Percentiles rank a stretch among this genome's conserved stretches.
phyloP scores from a whole-genome alignment of 2,888 invertebrate genomes.

The Leptarthrus brevirostris region DNA sequence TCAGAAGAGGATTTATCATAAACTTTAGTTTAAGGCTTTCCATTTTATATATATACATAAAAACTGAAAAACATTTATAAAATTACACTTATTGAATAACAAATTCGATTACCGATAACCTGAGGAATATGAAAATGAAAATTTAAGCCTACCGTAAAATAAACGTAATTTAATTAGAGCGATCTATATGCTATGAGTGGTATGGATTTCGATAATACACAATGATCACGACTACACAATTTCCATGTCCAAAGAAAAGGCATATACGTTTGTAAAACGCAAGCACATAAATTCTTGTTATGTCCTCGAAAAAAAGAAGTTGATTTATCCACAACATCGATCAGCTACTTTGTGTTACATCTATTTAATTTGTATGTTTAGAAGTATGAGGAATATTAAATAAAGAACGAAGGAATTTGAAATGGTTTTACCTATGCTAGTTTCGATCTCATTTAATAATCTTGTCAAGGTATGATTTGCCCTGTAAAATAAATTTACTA shows the following conservation, averaged over 20 bases:
- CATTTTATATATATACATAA: neutral
- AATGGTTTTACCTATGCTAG: neutral
- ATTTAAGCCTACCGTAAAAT: no score
- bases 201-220: no score
- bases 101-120: no score
- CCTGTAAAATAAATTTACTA: no score
- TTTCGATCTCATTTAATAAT: no score
- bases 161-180: no score
- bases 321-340: neutral
- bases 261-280: neutral
- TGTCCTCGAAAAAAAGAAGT: neutral
- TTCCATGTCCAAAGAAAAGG: neutral
- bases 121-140: no score
- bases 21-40: constrained; percentile 22
- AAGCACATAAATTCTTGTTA: neutral
- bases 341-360: neutral
- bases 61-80: neutral
- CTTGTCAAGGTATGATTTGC: no score
- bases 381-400: constrained; percentile 4
- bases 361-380: constrained; percentile 26
- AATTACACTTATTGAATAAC: neutral
- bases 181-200: no score
- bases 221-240: neutral
- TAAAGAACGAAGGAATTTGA: neutral
- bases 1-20: neutral